These are phyloP conservation scores for Schizopygopsis malacanthus DNA, from an alignment of 2,797 vertebrate genomes.

Conservation along the genomic window DNA sequence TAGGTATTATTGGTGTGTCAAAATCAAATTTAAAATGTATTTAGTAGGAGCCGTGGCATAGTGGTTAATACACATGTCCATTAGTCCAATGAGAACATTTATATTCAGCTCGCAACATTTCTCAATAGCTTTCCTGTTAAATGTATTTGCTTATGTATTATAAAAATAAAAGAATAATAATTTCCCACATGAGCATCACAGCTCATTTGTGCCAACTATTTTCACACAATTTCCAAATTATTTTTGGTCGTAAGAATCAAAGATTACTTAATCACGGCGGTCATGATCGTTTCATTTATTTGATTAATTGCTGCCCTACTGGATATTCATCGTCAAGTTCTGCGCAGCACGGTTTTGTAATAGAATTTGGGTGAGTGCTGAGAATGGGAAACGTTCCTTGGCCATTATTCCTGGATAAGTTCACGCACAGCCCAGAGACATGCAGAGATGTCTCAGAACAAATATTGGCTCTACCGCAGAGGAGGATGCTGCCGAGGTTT, in stretches of 20 bases:
- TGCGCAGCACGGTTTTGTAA: neutral
- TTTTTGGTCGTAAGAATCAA: neutral
- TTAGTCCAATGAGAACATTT: neutral
- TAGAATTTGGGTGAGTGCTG: neutral
- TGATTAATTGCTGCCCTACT: neutral
- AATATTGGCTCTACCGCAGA: conserved; percentile 21
- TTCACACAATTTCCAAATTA: neutral
- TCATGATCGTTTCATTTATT: neutral
- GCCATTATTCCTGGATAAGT: conserved; percentile 11
- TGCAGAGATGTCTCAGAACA: neutral
- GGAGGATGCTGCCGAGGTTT: neutral
- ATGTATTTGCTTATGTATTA: neutral
- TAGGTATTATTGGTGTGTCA: too few species aligned
- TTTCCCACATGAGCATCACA: neutral
- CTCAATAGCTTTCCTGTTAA: neutral
- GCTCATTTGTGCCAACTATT: neutral
- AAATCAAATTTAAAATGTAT: neutral
- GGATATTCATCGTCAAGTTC: neutral
- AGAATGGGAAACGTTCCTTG: neutral
- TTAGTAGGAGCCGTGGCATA: neutral
- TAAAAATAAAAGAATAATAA: too few species aligned
- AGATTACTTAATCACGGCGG: neutral
- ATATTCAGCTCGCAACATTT: neutral
- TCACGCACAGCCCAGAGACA: conserved; percentile 11
- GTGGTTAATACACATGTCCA: neutral